Evolutionary conservation across 2,113 vertebrate species (phyloP).

Genomic region (Aldabrachelys gigantea): DNA sequence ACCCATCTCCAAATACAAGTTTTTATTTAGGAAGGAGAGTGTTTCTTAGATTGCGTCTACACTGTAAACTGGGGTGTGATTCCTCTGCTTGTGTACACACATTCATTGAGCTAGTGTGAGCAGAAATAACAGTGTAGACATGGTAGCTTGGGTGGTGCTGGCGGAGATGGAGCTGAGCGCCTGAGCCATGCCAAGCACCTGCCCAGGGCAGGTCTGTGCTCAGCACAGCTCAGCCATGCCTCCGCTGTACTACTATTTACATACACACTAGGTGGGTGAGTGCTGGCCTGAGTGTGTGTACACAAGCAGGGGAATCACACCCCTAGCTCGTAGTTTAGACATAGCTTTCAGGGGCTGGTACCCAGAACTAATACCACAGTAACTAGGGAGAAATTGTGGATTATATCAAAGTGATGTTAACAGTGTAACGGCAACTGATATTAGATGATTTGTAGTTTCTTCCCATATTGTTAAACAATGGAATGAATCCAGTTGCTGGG

Average conservation of each 20-base stretch:
- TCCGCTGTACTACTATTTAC: not conserved
- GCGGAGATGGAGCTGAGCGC: not conserved
- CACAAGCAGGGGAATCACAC: not conserved
- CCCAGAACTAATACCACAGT: not conserved
- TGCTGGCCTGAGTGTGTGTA: not conserved
- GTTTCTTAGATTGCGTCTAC: not conserved
- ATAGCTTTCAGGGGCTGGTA: not conserved
- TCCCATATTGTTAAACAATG: not conserved
- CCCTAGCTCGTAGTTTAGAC: not conserved
- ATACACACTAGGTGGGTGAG: not conserved
- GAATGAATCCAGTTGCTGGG: not conserved
- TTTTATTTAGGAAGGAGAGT: not conserved
- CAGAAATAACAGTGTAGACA: not conserved
- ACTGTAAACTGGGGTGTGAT: not conserved
- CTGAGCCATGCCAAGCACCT: not conserved
- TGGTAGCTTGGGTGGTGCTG: not conserved
- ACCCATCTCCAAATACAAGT: not conserved
- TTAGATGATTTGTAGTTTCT: not conserved
- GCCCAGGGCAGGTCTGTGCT: not conserved
- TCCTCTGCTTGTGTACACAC: too few species aligned
- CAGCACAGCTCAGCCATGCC: not conserved
- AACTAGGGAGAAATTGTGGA: not conserved
- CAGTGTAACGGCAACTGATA: not conserved
- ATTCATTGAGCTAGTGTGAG: not conserved
- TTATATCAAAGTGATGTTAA: not conserved